A percentile compares a stretch with the other conserved stretches of the same genome.
Conservation (phyloP, 2,888 invertebrate species). For the Bursaphelenchus okinawaensis region DNA sequence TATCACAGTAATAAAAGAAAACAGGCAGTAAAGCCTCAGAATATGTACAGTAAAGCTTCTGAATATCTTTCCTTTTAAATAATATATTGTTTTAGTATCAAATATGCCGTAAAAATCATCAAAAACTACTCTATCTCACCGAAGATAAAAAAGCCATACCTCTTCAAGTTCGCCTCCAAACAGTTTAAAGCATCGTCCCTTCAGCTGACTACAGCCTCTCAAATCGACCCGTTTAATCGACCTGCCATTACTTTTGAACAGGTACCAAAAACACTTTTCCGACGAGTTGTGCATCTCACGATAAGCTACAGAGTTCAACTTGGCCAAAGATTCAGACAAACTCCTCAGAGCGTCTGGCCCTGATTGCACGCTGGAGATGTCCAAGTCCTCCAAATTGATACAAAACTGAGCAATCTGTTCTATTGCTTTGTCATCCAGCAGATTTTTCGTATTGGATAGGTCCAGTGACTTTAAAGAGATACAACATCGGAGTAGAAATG, state of each 20-base stretch:
- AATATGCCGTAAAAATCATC: background rate
- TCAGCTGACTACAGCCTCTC: constrained; percentile 42
- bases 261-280: constrained; percentile 53
- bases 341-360: constrained; percentile 37
- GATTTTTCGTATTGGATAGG: constrained; percentile 45
- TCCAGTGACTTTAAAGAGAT: constrained; percentile 41
- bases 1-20: no score
- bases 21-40: no score
- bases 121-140: background rate
- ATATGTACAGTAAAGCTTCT: no score
- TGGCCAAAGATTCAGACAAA: constrained; percentile 41
- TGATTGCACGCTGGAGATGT: constrained; percentile 49
- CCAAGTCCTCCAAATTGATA: constrained; percentile 42
- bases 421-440: constrained; percentile 48
- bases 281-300: constrained; percentile 45
- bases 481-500: constrained; percentile 34
- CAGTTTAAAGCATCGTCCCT: constrained; percentile 52
- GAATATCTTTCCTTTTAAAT: no score
- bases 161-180: constrained; percentile 45
- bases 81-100: background rate
- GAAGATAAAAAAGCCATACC: constrained; percentile 21
- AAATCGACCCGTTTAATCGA: constrained; percentile 46
- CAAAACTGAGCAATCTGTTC: constrained; percentile 42
- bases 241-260: constrained; percentile 43
- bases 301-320: constrained; percentile 38